Evolutionary conservation across 2,797 vertebrate genomes (phyloP), one percentile per base, ranked within the genome.

Genomic region (Salmo trutta): DNA sequence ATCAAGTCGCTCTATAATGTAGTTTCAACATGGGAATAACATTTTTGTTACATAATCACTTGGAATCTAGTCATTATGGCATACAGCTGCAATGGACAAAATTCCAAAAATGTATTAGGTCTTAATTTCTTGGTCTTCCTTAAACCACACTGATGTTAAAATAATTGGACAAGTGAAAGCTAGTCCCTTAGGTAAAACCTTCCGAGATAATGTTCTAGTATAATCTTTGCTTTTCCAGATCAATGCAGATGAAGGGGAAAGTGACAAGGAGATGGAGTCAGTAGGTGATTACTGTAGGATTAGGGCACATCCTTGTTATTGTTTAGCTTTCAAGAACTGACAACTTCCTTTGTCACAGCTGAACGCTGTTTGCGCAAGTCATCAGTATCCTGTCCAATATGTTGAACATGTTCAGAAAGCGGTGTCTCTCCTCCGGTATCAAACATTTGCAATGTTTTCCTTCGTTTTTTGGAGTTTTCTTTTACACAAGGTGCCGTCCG

Each of bases 401-500:
- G 29, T 67, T 31, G 15, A 33, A 64, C 21, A 67, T 33, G 66
- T 67, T 31, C 33, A 3, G 67, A 17, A 21, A 75, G 79, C 62
- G 70, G 67, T 70, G 65, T 41, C 59, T 7, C 73, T 79, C 68
- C 71, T 75, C 75, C n/a, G 78, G 81, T 75, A 69, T 81, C 79
- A 74, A 77, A 54, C 72, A 17, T 69, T 75, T 41, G 51, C 77
- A 77, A 41, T 41, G 41, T 69, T 47, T 47, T 70, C 53, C 29
- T 62, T 51, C 21, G 17, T 77, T 53, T 56, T 41, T 54, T 0
- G 33, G 4, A 0, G 6, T 8, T 77, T 87, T 86, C 84, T 86
- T 86, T 79, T 83, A 84, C n/a, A 79, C 82, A 83, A 89, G 87
- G 88, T 83, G 83, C 84, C n/a, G 75, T 81, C 90, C 90, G 86